Base-by-base conservation (phyloP, 2,113 vertebrate genomes). In the Paralichthys olivaceus region DNA sequence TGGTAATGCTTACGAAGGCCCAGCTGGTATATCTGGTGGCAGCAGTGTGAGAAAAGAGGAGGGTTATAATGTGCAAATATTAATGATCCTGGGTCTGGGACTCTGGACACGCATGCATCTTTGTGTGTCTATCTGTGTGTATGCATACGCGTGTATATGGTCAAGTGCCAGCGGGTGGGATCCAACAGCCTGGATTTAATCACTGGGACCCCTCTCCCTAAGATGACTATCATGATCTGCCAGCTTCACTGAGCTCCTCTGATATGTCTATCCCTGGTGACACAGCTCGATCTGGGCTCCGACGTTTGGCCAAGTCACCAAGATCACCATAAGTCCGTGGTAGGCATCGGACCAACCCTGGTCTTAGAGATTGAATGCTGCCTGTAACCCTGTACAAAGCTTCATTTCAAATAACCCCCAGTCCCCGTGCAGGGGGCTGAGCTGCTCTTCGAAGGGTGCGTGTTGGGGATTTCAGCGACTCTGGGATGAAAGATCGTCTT, bases 61-160 rank as follows among this genome's bases (percentile, higher is more conserved):
- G 93, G 91, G 89, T 91, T 92, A 87, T 93, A 91, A 91, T 93
- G 90, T 91, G 93, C 91, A 95, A 94, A 95, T 91, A 94, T 75
- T 91, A 93, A 89, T 91, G 92, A 94, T 94, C 92, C 93, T 87
- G 79, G 86, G 86, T 92, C 89, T 88, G 84, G 83, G 88, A 85
- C 90, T 90, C 77, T 90, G 88, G 90, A 89, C 89, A 90, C 56
- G 60, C 86, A 72, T 79, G 69, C 57, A 77, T 87, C 68, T 65
- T 80, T 86, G 81, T 83, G 75, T 78, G 58, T 77, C 63, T 60
- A 51, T 69, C 66, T 51, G 28, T 26, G 72, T 56, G 64, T 19
- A 56, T n/a, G 67, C 28, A 32, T 60, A 60, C 9, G 72, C 70
- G 29, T 78, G 80, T 70, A 85, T 89, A 86, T 92, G 92, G 88